Percentiles rank a stretch among this genome's conserved stretches.
These are phyloP conservation scores for Actenoides lindsayi DNA, from an alignment of 2,113 vertebrate species.

Conservation along the genomic window DNA sequence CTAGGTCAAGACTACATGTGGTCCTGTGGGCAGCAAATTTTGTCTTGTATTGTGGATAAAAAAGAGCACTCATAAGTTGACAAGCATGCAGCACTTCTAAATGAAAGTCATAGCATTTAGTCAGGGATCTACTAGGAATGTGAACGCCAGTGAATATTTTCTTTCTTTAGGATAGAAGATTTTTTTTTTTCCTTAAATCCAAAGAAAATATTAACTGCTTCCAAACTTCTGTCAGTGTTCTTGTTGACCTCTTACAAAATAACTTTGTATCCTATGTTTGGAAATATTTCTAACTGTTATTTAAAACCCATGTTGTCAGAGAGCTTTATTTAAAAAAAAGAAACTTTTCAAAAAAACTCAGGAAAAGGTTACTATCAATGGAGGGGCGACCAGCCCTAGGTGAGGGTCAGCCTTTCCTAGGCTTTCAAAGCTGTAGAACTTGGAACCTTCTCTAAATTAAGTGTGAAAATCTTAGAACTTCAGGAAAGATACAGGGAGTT, in stretches of 20 bases:
- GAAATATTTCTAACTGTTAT: background rate
- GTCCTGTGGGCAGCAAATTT: background rate
- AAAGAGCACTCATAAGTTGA: background rate
- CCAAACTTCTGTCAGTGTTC: background rate
- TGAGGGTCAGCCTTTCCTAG: background rate
- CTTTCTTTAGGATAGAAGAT: background rate
- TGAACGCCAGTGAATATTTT: background rate
- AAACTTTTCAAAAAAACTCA: no score
- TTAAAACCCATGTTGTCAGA: background rate
- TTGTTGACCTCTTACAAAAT: background rate
- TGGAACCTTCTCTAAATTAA: background rate
- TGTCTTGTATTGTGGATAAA: background rate
- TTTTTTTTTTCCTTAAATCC: background rate
- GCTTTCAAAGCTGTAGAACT: background rate
- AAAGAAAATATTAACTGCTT: background rate
- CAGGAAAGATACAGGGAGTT: background rate
- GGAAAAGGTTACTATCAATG: background rate
- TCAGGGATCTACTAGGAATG: background rate
- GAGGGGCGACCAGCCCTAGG: background rate
- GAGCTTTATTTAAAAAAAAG: background rate
- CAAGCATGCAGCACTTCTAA: background rate
- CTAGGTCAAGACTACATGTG: rapidly evolving
- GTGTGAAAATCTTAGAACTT: background rate
- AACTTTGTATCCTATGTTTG: background rate
- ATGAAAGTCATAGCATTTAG: background rate